Evolutionary conservation across 2,797 vertebrate genomes (phyloP).

Genomic region (Bufotes viridis): DNA sequence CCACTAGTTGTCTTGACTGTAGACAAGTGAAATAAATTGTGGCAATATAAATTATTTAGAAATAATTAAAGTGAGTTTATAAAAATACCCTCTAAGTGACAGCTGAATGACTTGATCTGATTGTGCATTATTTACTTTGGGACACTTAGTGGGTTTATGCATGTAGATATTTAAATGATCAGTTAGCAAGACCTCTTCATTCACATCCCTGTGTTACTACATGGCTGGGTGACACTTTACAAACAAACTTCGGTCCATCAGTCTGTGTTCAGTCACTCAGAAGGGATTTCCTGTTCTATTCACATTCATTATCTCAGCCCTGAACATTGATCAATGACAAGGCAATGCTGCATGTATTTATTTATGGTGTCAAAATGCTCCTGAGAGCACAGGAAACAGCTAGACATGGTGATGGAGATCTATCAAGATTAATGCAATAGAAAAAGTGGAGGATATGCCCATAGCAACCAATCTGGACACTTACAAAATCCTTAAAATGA

Average conservation of each 20-base stretch:
- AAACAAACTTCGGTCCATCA: constrained; percentile 11
- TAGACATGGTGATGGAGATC: neutral
- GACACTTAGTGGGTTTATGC: too few species aligned
- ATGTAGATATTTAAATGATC: neutral
- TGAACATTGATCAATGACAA: constrained; percentile 2
- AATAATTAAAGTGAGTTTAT: too few species aligned
- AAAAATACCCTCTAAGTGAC: neutral
- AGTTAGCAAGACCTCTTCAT: neutral
- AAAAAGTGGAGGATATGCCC: neutral
- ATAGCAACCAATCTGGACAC: neutral
- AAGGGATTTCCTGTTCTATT: constrained; percentile 7
- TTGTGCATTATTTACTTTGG: neutral
- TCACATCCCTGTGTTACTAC: neutral
- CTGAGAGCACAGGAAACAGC: neutral
- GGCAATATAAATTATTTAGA: neutral
- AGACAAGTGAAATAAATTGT: neutral
- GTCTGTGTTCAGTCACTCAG: neutral
- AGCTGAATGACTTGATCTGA: neutral
- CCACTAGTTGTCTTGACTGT: neutral
- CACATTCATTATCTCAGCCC: neutral
- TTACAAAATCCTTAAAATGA: too few species aligned
- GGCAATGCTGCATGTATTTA: neutral
- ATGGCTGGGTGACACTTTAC: constrained; percentile 9
- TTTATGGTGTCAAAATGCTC: neutral
- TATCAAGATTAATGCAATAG: neutral